Evolutionary conservation across 2,888 invertebrate species (phyloP).

Genomic region (Choristoneura rosaceana): DNA sequence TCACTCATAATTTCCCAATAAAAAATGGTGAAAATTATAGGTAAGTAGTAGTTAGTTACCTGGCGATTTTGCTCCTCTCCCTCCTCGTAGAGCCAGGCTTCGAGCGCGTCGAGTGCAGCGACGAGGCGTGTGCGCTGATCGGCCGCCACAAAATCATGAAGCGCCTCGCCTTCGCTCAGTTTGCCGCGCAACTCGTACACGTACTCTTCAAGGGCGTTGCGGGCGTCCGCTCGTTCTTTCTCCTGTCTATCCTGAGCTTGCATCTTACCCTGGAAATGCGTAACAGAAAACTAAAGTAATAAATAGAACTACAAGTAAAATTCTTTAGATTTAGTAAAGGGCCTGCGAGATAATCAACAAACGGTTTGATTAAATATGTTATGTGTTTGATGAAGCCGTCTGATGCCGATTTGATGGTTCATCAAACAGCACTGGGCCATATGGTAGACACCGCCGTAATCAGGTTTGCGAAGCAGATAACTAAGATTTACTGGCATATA

Average conservation of each 20-base stretch:
- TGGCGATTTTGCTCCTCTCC: conserved; percentile 96
- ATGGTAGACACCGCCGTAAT: no score
- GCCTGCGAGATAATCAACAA: no score
- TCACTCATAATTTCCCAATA: no score
- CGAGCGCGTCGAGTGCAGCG: conserved; percentile 91
- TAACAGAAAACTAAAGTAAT: neutral
- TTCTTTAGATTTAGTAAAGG: no score
- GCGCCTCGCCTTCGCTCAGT: conserved; percentile 90
- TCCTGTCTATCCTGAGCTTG: conserved; percentile 95
- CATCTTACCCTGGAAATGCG: conserved; percentile 88
- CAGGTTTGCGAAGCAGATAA: no score
- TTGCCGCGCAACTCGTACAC: conserved; percentile 98
- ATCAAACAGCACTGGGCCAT: no score
- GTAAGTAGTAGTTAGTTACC: conserved; percentile 58
- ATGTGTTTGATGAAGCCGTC: no score
- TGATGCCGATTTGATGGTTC: no score
- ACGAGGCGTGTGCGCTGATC: conserved; percentile 88
- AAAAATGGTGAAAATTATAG: no score
- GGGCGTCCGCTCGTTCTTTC: conserved; percentile 97
- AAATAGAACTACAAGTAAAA: no score
- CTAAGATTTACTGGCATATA: no score
- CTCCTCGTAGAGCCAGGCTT: conserved; percentile 98
- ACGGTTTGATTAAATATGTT: no score
- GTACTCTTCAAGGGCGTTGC: conserved; percentile 99
- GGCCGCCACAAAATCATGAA: conserved; percentile 91